phyloP scores from a whole-genome alignment of 2,113 vertebrate genomes.

The Xiphophorus hellerii region DNA sequence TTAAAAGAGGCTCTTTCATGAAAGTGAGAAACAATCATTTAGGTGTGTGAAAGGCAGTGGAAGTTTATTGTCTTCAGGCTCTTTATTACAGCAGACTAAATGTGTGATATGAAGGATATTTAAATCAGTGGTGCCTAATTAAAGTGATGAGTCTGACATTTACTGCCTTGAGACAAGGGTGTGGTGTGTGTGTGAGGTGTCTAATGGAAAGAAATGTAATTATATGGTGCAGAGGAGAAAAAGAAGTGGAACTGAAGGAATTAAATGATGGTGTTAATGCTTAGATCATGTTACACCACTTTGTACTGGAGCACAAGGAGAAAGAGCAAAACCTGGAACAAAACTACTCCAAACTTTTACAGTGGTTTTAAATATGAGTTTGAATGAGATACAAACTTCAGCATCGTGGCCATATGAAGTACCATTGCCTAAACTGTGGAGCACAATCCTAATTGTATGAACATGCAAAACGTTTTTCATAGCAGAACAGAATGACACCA shows the following conservation, averaged over 20 bases:
- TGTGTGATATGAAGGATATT: constrained; percentile 58
- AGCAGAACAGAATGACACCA: too few species aligned
- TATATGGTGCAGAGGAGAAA: constrained; percentile 43
- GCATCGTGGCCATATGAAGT: too few species aligned
- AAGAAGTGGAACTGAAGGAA: constrained; percentile 17
- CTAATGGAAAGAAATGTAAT: constrained; percentile 60
- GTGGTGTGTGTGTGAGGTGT: constrained; percentile 39
- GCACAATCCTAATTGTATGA: too few species aligned
- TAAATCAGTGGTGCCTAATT: constrained; percentile 37
- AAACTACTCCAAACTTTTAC: too few species aligned
- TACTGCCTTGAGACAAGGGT: constrained; percentile 59
- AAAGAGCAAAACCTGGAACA: constrained; percentile 3
- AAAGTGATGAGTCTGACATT: constrained; percentile 62
- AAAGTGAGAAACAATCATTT: constrained; percentile 38
- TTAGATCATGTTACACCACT: constrained; percentile 12
- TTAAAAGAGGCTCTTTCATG: not conserved
- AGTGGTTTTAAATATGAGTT: constrained; percentile 25
- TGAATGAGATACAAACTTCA: too few species aligned
- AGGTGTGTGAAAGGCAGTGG: constrained; percentile 7
- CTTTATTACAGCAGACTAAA: constrained; percentile 29
- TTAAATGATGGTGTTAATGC: constrained; percentile 18
- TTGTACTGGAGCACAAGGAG: not conserved
- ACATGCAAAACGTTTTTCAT: too few species aligned
- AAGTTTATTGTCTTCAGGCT: constrained; percentile 10
- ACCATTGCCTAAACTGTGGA: too few species aligned